phyloP scores from a whole-genome alignment of 2,113 vertebrate genomes.

The Antennarius striatus region DNA sequence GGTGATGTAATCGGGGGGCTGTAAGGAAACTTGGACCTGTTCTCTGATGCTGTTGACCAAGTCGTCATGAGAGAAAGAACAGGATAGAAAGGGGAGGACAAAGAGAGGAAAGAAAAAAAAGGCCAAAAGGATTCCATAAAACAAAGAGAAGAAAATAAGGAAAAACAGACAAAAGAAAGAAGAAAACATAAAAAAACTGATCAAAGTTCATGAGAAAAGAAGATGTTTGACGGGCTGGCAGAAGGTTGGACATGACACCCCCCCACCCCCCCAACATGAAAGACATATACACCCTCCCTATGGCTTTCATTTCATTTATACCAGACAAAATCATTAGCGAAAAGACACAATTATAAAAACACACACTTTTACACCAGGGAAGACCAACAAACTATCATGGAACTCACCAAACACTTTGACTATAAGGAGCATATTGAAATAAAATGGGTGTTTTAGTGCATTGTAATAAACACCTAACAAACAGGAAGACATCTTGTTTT shows the following conservation, averaged over 20 bases:
- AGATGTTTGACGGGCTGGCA: conserved; percentile 1
- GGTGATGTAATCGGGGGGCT: conserved; percentile 77
- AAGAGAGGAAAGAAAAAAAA: neutral
- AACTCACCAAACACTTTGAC: too few species aligned
- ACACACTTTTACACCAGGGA: too few species aligned
- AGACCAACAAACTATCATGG: too few species aligned
- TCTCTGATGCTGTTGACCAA: conserved; percentile 47
- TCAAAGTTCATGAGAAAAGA: neutral
- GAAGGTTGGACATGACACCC: too few species aligned
- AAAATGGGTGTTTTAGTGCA: neutral
- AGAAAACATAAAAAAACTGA: neutral
- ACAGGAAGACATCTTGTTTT: too few species aligned
- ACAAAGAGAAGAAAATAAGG: neutral
- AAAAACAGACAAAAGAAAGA: neutral
- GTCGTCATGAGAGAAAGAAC: conserved; percentile 39
- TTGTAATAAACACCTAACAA: neutral
- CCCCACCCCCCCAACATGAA: neutral
- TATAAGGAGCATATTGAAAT: too few species aligned
- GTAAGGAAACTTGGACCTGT: conserved; percentile 73
- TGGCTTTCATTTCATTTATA: conserved; percentile 22
- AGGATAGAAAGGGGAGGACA: neutral
- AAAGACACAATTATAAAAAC: neutral
- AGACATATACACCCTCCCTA: conserved; percentile 34
- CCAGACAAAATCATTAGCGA: conserved; percentile 28
- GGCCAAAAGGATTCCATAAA: neutral